Conservation (phyloP, 2,113 vertebrate species). For the Pelecanus crispus region DNA sequence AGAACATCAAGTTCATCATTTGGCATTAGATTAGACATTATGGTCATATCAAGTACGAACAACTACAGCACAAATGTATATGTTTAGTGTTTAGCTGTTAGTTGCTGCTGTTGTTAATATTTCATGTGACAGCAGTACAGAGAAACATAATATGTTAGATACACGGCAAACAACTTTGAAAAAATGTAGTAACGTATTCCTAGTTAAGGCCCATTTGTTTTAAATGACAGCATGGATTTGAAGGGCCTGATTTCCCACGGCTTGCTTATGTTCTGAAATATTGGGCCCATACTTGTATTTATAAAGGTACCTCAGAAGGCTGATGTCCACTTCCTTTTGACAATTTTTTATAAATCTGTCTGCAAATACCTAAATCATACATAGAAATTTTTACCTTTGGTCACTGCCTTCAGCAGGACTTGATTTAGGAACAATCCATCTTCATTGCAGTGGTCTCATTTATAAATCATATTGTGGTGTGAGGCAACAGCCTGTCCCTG, state of each 20-base stretch:
- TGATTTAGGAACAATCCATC: not conserved
- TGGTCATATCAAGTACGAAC: not conserved
- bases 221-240: not conserved
- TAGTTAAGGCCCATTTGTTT: not conserved
- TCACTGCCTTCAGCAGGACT: not conserved
- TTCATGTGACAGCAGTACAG: not conserved
- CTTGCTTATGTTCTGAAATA: not conserved
- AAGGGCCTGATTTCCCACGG: not conserved
- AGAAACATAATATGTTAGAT: not conserved
- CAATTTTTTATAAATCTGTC: not conserved
- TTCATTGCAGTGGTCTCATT: not conserved
- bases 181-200: not conserved
- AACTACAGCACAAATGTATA: not conserved
- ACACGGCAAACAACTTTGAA: not conserved
- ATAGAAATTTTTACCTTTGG: not conserved
- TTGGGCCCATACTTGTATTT: not conserved
- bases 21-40: not conserved
- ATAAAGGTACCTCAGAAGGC: not conserved
- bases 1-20: not conserved
- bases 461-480: not conserved
- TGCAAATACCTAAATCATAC: not conserved
- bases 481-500: not conserved
- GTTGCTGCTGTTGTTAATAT: not conserved
- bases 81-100: not conserved
- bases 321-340: not conserved